A percentile compares a stretch with the other conserved stretches of the same genome.
Evolutionary conservation across 2,888 invertebrate species (phyloP).

Genomic region (Gryllus longicercus): DNA sequence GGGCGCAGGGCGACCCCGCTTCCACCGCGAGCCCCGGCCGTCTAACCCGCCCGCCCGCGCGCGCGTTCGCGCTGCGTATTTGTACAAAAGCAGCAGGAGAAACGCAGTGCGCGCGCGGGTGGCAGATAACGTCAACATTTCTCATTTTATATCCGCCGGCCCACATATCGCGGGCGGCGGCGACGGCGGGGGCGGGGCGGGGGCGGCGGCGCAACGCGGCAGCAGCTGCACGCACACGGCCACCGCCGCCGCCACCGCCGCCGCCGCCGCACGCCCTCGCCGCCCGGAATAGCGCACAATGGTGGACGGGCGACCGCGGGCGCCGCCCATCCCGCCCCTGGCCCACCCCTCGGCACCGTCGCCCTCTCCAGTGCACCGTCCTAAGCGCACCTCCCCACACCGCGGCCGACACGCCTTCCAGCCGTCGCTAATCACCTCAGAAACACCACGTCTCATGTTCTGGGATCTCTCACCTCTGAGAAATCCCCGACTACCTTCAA

Average conservation of each 20-base stretch:
- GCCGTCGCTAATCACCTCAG: too few species aligned
- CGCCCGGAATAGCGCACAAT: background rate
- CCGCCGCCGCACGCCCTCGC: background rate
- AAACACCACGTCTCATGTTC: too few species aligned
- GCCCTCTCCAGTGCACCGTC: background rate
- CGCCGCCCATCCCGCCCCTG: background rate
- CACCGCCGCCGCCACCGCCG: background rate
- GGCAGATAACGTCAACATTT: background rate
- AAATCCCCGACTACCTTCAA: too few species aligned
- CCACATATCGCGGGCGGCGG: background rate
- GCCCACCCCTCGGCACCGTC: background rate
- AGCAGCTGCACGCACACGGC: background rate
- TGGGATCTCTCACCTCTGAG: too few species aligned
- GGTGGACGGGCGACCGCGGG: background rate
- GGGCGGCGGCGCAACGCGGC: background rate
- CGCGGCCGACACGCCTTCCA: too few species aligned
- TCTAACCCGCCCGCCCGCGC: background rate
- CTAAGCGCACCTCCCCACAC: background rate
- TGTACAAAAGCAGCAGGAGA: background rate
- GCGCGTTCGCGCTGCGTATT: conserved; percentile 17
- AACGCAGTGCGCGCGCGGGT: background rate
- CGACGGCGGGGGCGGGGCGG: background rate
- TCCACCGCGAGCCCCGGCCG: too few species aligned
- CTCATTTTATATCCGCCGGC: background rate
- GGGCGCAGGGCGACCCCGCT: too few species aligned